Base-by-base conservation (phyloP, 2,113 vertebrate species). In the Hyla sarda region DNA sequence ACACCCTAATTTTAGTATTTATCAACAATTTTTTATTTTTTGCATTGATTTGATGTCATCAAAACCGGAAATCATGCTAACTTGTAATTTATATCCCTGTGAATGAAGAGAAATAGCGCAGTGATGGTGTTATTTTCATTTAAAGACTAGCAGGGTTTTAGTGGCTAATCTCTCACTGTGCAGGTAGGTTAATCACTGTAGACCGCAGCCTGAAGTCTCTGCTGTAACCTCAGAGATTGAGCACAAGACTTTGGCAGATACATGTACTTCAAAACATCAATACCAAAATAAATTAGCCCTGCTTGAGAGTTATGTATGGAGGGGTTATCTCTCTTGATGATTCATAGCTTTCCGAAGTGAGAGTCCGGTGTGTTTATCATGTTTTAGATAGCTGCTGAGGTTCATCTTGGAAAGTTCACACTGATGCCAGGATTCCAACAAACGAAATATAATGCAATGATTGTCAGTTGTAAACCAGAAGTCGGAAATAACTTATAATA, bases 241-340 rank as follows among this genome's bases (percentile, higher is more conserved):
- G 47, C 62, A 82, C 25, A 69, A 50, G 45, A 67, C n/a, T 67
- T 71, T 71, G 32, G 80, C 67, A 32, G 25, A 82, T 82, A 81
- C 56, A 81, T 62, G 37, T 47, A 71, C 80, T 82, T 50, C 80
- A 69, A 62, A 82, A 67, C 41, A 82, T 69, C 80, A 82, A 82
- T 82, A 82, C 23, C 62, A 71, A 69, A 69, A 82, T 82, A 82
- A 82, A 82, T 82, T 32, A 71, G 60, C 47, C 60, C 62, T 82
- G 60, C 62, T 52, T 69, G 62, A 69, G 67, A 32, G 62, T 62
- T n/a, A 50, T 82, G 62, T 50, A 71, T 71, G 48, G 80, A 71
- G 78, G 28, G 80, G 80, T 82, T 82, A 67, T 82, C 45, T 69
- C 80, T 82, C 62, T 52, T 48, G 67, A 52, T 82, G 80, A 69